phyloP scores from a whole-genome alignment of 2,888 invertebrate genomes.

The Pegoplata infirma region DNA sequence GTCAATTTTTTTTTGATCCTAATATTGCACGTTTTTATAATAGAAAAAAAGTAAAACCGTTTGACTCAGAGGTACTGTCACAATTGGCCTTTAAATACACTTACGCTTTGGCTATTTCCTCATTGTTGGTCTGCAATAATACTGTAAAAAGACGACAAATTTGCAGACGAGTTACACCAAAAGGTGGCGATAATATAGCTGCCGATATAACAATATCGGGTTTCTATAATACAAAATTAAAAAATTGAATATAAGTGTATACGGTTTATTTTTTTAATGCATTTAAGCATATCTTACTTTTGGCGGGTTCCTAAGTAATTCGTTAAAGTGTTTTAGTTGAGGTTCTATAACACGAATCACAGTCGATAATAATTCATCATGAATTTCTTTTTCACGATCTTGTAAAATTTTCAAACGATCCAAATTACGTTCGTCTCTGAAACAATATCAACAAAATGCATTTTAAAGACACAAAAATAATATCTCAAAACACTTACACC shows the following conservation, averaged over 20 bases:
- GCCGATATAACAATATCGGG: conserved; percentile 84
- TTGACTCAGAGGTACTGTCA: neutral
- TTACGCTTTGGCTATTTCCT: conserved; percentile 84
- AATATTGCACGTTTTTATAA: too few relatives aligned
- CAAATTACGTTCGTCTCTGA: conserved; percentile 76
- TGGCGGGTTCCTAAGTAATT: conserved; percentile 84
- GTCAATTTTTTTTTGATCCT: too few relatives aligned
- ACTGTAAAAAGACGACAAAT: conserved; percentile 88
- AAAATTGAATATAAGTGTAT: neutral
- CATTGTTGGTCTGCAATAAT: conserved; percentile 85
- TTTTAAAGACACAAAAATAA: neutral
- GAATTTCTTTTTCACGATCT: conserved; percentile 80
- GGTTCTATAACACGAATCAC: conserved; percentile 83
- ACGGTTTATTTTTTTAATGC: neutral
- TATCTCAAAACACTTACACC: conserved; percentile 72
- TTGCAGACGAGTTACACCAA: conserved; percentile 89
- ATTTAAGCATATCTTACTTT: conserved; percentile 79
- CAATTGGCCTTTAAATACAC: conserved; percentile 63
- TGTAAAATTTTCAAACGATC: conserved; percentile 73
- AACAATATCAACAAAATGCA: neutral
- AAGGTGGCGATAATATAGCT: conserved; percentile 85
- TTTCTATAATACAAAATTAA: conserved; percentile 78
- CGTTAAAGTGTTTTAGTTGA: conserved; percentile 84
- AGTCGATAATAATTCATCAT: conserved; percentile 81
- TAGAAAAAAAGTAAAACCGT: neutral